Conservation (phyloP, 2,113 vertebrate species). For the Rhinolophus sinicus region DNA sequence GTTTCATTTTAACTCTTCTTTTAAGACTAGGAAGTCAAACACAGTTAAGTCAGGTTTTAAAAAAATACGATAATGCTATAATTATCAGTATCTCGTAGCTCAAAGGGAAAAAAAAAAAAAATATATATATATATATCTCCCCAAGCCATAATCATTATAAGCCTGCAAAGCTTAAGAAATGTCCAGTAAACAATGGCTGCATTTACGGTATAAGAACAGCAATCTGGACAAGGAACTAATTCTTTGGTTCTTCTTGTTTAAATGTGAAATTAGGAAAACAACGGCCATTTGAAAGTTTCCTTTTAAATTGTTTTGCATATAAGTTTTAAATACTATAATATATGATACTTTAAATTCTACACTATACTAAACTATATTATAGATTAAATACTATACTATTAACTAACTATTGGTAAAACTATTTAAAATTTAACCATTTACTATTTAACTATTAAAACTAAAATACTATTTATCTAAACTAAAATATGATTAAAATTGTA, state of each 20-base stretch:
- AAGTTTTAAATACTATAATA: slow-evolving; percentile 22
- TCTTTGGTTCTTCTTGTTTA: slow-evolving; percentile 52
- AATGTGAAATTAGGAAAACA: slow-evolving; percentile 56
- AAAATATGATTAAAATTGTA: slow-evolving; percentile 7
- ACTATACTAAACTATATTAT: background rate
- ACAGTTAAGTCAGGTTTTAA: slow-evolving; percentile 42
- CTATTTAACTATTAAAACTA: slow-evolving; percentile 13
- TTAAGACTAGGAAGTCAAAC: slow-evolving; percentile 57
- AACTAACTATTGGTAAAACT: background rate
- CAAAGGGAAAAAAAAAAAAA: background rate
- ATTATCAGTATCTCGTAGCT: slow-evolving; percentile 55
- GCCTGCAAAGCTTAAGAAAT: slow-evolving; percentile 17
- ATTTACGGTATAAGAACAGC: slow-evolving; percentile 11
- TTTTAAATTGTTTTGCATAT: slow-evolving; percentile 24
- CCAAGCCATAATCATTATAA: slow-evolving; percentile 28
- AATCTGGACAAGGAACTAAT: slow-evolving; percentile 31
- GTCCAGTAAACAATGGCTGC: background rate
- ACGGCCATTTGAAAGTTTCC: slow-evolving; percentile 40
- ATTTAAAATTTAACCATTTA: slow-evolving; percentile 9
- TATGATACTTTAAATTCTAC: background rate
- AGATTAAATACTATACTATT: background rate
- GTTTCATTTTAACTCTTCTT: slow-evolving; percentile 54
- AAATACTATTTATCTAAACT: background rate
- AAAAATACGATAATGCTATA: slow-evolving; percentile 50
- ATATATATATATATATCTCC: background rate